Evolutionary conservation across 92 coral and sea anemone genomes (phyloP), one percentile per base, ranked within the genome.

Genomic region (Paramuricea clavata): DNA sequence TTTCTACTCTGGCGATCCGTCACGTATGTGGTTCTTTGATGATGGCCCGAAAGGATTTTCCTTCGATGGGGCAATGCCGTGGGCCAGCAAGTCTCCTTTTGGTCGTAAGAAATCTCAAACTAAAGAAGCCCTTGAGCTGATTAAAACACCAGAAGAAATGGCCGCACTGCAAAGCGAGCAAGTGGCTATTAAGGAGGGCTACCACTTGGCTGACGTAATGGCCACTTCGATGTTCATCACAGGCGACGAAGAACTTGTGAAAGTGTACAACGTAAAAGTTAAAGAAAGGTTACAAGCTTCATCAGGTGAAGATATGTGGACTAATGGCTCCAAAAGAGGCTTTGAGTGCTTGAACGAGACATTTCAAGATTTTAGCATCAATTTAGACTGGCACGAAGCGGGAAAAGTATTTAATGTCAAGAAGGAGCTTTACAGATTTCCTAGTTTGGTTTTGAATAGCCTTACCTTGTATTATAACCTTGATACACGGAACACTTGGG

Each of bases 11-110:
- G 57, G 31, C 12, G 59, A 73, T 6, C 5, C 10, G 5, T 2
- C 3, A 9, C 31, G 33, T 5, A 13, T 3, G 30, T 73, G 79
- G 79, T 73, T 73, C 16, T 73, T 12, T 23, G 79, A 73, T 15
- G 16, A 42, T n/a, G 79, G 79, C 2, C 54, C 54, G 28, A 73
- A 28, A 42, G 79, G 79, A 36, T 39, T 73, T 28, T 69, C 43
- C 4, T 69, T 69, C 76, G 76, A 69, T 34, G 76, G 43, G 13
- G 76, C 76, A 2, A 69, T 73, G 79, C 79, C 79, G 2, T 73
- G 79, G 79, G 79, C 79, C 0, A 73, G 79, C 21, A 73, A 73
- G 31, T 9, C 13, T 1, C 79, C 79, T 16, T 6, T 27, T 16
- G 79, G 79, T 2, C 54, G 79, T 10, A 27, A 73, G 27, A 73